These are phyloP conservation scores for Hucho hucho DNA, from an alignment of 2,113 vertebrate genomes.

Conservation along the genomic window DNA sequence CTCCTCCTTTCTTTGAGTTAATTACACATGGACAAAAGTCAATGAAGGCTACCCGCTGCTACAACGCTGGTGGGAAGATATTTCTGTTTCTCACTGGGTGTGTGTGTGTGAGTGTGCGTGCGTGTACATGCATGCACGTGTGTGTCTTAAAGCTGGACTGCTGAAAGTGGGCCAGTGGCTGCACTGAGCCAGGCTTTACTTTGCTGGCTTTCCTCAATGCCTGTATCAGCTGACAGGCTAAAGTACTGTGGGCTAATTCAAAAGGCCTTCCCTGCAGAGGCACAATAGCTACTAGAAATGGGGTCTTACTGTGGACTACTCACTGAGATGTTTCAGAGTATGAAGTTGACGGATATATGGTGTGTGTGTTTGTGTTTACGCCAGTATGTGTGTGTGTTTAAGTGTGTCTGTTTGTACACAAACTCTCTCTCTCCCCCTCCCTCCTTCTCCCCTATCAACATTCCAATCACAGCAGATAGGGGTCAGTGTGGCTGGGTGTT, in stretches of 20 bases:
- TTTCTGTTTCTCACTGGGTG: constrained; percentile 14
- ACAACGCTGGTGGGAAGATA: constrained; percentile 29
- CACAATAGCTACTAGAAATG: constrained; percentile 47
- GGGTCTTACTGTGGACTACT: constrained; percentile 25
- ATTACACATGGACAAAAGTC: constrained; percentile 66
- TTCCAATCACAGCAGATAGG: constrained; percentile 20
- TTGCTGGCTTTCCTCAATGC: constrained; percentile 40
- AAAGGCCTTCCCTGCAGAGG: constrained; percentile 27
- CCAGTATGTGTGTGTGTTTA: neutral
- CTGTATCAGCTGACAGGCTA: constrained; percentile 50
- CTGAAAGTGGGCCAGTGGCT: constrained; percentile 64
- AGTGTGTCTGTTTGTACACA: constrained; percentile 1
- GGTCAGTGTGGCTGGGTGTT: constrained; percentile 21
- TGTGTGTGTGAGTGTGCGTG: constrained; percentile 1
- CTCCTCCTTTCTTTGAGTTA: constrained; percentile 61
- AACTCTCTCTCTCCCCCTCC: neutral
- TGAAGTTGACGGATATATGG: neutral
- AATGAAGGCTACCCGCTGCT: constrained; percentile 33
- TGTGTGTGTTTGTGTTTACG: constrained; percentile 3
- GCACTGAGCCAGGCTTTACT: constrained; percentile 42
- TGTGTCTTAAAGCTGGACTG: constrained; percentile 21
- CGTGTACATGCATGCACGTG: neutral
- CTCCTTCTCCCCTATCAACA: neutral
- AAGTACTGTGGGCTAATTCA: constrained; percentile 47
- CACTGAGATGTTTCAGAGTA: constrained; percentile 36